Evolutionary conservation across 2,888 invertebrate species (phyloP).

Genomic region (Callosobruchus maculatus): DNA sequence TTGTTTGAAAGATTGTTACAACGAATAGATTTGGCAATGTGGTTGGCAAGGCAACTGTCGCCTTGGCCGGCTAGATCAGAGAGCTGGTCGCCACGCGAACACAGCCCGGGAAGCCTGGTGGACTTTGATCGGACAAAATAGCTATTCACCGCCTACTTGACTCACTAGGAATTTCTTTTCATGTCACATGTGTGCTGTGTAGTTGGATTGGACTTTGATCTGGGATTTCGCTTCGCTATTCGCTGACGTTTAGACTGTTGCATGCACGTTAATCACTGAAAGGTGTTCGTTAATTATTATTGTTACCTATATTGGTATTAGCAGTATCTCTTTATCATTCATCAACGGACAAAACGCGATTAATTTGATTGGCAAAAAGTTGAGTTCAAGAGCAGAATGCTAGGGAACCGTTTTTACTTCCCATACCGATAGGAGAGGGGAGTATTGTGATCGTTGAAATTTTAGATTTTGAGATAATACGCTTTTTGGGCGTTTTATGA

Average conservation of each 20-base stretch:
- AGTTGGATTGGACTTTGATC: background rate
- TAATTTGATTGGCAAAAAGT: too few species aligned
- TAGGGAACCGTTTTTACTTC: too few species aligned
- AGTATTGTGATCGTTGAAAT: too few species aligned
- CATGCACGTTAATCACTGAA: too few species aligned
- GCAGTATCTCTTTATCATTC: too few species aligned
- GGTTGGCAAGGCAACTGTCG: background rate
- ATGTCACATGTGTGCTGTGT: background rate
- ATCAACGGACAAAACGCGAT: too few species aligned
- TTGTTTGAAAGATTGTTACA: background rate
- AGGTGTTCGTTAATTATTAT: background rate
- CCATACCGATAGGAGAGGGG: too few species aligned
- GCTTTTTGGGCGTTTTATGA: too few species aligned
- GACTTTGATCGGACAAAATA: background rate
- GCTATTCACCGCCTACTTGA: background rate
- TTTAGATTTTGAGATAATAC: too few species aligned
- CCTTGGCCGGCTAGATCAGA: background rate
- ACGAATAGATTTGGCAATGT: background rate
- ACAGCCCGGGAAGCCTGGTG: background rate
- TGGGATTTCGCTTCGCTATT: too few species aligned
- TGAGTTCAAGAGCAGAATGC: too few species aligned
- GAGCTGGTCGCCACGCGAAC: background rate
- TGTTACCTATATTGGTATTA: background rate
- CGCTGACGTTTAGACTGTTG: background rate
- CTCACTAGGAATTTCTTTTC: background rate